Percentiles rank a stretch among this genome's conserved stretches.
phyloP scores from a whole-genome alignment of 2,797 vertebrate genomes.

The Neostethus bicornis region DNA sequence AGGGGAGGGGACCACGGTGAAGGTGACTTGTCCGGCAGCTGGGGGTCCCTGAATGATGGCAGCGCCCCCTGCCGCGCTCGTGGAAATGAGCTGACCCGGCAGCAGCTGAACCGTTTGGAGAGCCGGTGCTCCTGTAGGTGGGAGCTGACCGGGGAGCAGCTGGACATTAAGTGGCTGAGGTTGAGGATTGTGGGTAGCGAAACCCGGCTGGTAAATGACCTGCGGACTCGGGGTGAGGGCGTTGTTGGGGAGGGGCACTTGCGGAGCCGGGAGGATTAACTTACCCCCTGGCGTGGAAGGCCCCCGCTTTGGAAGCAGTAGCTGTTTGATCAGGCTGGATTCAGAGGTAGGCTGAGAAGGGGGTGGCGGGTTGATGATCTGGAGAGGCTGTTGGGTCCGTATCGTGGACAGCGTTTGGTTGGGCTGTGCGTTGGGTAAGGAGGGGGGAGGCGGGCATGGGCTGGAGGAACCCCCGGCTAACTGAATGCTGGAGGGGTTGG shows the following conservation, averaged over 20 bases:
- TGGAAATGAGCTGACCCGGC: constrained; percentile 92
- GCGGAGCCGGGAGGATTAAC: constrained; percentile 96
- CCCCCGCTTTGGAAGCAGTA: constrained; percentile 97
- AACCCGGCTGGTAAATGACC: constrained; percentile 90
- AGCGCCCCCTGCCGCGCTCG: constrained; percentile 83
- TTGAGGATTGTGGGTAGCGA: constrained; percentile 86
- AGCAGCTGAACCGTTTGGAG: constrained; percentile 94
- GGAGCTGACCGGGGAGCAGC: constrained; percentile 90
- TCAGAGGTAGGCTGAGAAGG: constrained; percentile 90
- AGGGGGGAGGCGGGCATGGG: constrained; percentile 79
- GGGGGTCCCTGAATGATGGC: constrained; percentile 94
- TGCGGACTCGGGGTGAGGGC: constrained; percentile 88
- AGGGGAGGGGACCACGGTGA: constrained; percentile 98
- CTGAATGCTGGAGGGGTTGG: constrained; percentile 91
- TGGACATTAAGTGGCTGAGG: constrained; percentile 94
- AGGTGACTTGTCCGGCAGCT: constrained; percentile 92
- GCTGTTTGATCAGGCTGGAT: constrained; percentile 98
- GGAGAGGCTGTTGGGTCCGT: constrained; percentile 85
- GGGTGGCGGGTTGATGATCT: constrained; percentile 78
- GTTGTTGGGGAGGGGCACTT: constrained; percentile 93
- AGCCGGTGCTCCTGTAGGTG: constrained; percentile 78
- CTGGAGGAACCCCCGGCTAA: constrained; percentile 86
- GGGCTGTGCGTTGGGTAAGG: constrained; percentile 86
- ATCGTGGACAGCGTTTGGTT: constrained; percentile 93
- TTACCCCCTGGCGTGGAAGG: constrained; percentile 96